Evolutionary conservation across 2,888 invertebrate genomes (phyloP), one percentile per base, ranked within the genome.

Genomic region (Emmelina monodactyla): DNA sequence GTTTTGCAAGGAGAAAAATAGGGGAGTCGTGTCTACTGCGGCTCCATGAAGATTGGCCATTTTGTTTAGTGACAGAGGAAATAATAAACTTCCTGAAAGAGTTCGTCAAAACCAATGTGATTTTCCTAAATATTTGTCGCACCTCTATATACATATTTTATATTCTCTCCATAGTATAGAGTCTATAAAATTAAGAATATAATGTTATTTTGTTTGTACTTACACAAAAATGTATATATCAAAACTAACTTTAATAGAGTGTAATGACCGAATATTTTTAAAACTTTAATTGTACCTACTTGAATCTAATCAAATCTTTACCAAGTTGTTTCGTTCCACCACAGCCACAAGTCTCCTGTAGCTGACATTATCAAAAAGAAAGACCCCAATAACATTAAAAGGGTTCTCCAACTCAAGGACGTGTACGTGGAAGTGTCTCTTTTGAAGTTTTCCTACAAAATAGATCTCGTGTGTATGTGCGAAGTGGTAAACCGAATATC

Each of bases 11-110:
- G 46, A 47, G 46, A 49, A 50, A 50, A 62, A 59, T 59, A 53
- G 54, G 54, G 50, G 49, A 40, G 42, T 43, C 53, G 53, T 51
- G 48, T 48, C 40, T 41, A 32, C 34, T 41, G 42, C 42, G 45
- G 42, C 40, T 39, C 44, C 45, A 37, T 35, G 44, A 49, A 45
- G 58, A 61, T 61, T 60, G 59, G 55, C 60, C 55, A 54, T 58
- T 50, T 25, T 25, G 25, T 25, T 4, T 11, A 4, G 6, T 25
- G n/a, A n/a, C 3, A 7, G 47, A 45, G 46, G 53, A 55, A 53
- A 51, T 49, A 7, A 25, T 11, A 25, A n/a, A 25, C 11, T 25
- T 25, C 25, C 25, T 25, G n/a, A n/a, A n/a, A n/a, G n/a, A n/a
- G n/a, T n/a, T n/a, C n/a, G n/a, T n/a, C n/a, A n/a, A n/a, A n/a